Conservation (phyloP, 1,140 invertebrate genomes). For the Dermatophagoides farinae region DNA sequence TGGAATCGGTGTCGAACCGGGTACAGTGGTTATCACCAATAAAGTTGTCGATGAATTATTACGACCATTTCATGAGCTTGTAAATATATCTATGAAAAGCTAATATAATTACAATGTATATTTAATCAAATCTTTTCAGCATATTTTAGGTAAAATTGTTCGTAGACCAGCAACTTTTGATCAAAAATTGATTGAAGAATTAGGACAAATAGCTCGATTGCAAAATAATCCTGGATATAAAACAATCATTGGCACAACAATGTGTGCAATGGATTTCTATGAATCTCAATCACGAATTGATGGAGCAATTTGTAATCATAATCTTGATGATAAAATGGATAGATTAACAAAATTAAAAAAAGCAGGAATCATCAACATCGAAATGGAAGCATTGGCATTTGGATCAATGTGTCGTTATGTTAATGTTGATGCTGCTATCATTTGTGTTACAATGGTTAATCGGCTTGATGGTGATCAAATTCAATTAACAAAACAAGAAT, state of each 20-base stretch:
- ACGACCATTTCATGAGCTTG: conserved; percentile 41
- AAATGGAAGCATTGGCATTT: conserved; percentile 89
- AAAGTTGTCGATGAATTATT: conserved; percentile 61
- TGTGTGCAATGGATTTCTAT: conserved; percentile 93
- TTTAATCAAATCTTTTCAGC: conserved; percentile 30
- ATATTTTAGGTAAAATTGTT: conserved; percentile 64
- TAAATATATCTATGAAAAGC: conserved; percentile 23
- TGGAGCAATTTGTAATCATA: conserved; percentile 89
- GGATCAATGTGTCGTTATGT: conserved; percentile 80
- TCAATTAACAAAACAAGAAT: conserved; percentile 49
- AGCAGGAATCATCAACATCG: conserved; percentile 75
- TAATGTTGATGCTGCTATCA: conserved; percentile 68
- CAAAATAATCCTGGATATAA: conserved; percentile 36
- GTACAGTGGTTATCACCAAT: conserved; percentile 67
- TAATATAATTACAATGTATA: neutral
- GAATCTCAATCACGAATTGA: conserved; percentile 79
- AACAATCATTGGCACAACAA: conserved; percentile 67
- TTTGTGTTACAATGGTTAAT: conserved; percentile 83
- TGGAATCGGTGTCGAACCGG: conserved; percentile 62
- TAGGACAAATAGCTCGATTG: conserved; percentile 40
- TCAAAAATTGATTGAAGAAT: conserved; percentile 47
- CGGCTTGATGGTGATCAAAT: conserved; percentile 84
- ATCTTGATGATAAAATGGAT: conserved; percentile 64
- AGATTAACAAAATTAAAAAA: conserved; percentile 56
- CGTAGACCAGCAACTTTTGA: conserved; percentile 61